Conservation (phyloP, 2,797 vertebrate species). For the Mastacembelus armatus region DNA sequence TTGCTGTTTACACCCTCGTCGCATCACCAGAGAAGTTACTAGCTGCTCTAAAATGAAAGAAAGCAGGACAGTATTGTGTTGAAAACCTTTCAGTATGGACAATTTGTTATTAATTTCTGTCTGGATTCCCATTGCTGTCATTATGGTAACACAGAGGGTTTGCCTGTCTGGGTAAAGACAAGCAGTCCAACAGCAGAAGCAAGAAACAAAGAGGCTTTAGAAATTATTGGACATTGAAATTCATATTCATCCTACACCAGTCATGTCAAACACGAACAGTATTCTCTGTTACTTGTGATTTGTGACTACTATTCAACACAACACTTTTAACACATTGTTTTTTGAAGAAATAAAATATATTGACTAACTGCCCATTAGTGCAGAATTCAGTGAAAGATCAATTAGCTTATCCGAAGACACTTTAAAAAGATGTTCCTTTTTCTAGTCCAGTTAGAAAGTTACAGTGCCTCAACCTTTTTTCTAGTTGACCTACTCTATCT, state of each 20-base stretch:
- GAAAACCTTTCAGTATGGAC: not conserved
- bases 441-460: not conserved
- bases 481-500: not conserved
- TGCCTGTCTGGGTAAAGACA: constrained; percentile 45
- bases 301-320: not conserved
- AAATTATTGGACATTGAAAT: constrained; percentile 52
- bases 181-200: constrained; percentile 30
- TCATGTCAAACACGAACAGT: constrained; percentile 15
- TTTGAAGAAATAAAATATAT: not conserved
- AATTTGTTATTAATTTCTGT: too few species aligned
- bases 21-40: not conserved
- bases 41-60: not conserved
- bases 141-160: constrained; percentile 65
- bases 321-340: not conserved
- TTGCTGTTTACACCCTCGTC: not conserved
- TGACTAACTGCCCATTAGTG: not conserved
- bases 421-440: not conserved
- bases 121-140: constrained; percentile 49
- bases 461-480: not conserved
- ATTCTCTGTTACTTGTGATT: not conserved
- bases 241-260: constrained; percentile 26
- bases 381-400: not conserved
- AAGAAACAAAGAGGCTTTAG: constrained; percentile 60
- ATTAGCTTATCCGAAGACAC: not conserved
- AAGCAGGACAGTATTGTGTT: not conserved